Percentiles rank a stretch among this genome's conserved stretches.
These are phyloP conservation scores for Misgurnus mizolepis DNA, from an alignment of 2,113 vertebrate species.

Conservation along the genomic window DNA sequence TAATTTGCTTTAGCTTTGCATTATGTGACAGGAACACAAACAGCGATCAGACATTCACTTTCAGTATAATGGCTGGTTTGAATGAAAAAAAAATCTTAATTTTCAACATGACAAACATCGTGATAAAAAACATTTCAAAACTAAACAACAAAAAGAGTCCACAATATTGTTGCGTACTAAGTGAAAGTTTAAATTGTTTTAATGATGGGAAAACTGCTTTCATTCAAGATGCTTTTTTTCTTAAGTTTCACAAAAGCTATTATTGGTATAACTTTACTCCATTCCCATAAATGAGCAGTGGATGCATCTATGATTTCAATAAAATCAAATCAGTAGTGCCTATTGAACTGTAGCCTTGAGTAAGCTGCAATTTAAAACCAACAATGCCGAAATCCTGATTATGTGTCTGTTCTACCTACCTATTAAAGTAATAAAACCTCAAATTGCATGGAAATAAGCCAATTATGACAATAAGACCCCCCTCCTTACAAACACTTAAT, in stretches of 20 bases:
- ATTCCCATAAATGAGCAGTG: neutral
- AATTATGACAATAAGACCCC: conserved; percentile 43
- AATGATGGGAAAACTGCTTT: neutral
- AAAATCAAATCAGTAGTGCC: conserved; percentile 18
- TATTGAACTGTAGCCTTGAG: conserved; percentile 2
- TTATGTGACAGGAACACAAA: no score
- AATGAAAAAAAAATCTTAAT: no score
- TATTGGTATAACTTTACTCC: neutral
- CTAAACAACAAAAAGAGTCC: no score
- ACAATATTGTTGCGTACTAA: neutral
- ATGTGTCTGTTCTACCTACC: conserved; percentile 34
- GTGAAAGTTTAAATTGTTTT: neutral
- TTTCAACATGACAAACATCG: no score
- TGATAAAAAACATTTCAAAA: no score
- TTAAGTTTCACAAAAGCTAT: neutral
- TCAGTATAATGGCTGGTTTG: no score
- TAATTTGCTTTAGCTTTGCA: no score
- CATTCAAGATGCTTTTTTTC: neutral
- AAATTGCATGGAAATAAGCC: conserved; percentile 53
- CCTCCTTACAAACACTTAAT: conserved; percentile 41
- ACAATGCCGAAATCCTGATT: neutral
- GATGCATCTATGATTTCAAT: conserved; percentile 15
- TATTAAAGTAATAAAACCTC: conserved; percentile 38
- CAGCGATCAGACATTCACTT: no score
- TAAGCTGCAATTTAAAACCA: conserved; percentile 24